Evolutionary conservation across 92 coral and sea anemone species (phyloP).

Genomic region (Porites lobata): DNA sequence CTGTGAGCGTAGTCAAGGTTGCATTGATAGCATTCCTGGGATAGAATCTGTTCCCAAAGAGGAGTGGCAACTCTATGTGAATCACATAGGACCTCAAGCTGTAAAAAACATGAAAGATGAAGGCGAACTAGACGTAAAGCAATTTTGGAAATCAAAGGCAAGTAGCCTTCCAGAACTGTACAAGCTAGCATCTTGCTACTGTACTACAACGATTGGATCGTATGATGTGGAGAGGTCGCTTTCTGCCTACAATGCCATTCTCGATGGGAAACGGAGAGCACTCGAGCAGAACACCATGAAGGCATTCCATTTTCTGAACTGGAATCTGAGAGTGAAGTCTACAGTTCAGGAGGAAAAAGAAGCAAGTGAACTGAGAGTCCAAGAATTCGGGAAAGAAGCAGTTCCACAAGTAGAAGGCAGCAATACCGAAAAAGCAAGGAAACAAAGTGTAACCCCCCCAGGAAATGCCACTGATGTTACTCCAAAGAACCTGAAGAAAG

Average conservation of each 20-base stretch:
- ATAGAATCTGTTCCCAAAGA: conserved; percentile 57
- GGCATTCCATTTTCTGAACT: conserved; percentile 60
- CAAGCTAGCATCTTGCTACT: conserved; percentile 54
- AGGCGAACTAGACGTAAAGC: conserved; percentile 47
- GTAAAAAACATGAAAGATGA: conserved; percentile 42
- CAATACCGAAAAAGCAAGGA: conserved; percentile 18
- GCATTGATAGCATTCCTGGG: conserved; percentile 57
- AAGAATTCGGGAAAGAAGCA: conserved; percentile 14
- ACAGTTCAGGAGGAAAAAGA: conserved; percentile 38
- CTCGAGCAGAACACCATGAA: conserved; percentile 48
- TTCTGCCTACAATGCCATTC: conserved; percentile 50
- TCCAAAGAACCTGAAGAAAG: not conserved
- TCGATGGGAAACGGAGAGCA: conserved; percentile 41
- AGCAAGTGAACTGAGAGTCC: conserved; percentile 14
- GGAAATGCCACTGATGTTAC: conserved; percentile 23
- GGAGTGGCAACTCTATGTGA: conserved; percentile 63
- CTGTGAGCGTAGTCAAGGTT: conserved; percentile 2
- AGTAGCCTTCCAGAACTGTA: conserved; percentile 65
- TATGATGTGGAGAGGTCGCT: conserved; percentile 69
- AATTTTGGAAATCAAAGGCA: conserved; percentile 73
- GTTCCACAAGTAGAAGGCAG: not conserved
- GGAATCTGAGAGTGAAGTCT: conserved; percentile 65
- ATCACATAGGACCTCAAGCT: conserved; percentile 59
- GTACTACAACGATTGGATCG: conserved; percentile 65
- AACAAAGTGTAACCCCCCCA: conserved; percentile 24